Evolutionary conservation across 2,113 vertebrate genomes (phyloP).

Genomic region (Corynorhinus townsendii): DNA sequence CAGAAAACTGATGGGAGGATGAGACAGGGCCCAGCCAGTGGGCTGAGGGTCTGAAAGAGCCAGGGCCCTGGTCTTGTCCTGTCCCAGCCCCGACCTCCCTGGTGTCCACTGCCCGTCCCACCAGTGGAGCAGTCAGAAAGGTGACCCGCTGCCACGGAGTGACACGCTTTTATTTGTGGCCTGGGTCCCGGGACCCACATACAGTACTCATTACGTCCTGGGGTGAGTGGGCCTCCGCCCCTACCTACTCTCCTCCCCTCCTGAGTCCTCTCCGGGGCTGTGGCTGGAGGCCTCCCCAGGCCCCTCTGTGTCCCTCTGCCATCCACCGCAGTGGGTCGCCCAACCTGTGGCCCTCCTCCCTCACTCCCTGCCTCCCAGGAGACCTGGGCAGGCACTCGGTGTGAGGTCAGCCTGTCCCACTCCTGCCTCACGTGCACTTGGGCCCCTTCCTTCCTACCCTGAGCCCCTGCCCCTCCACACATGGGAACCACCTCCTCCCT

Average conservation of each 20-base stretch:
- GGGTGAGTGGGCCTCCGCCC: too few species aligned
- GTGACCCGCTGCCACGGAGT: accelerated
- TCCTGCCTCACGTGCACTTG: accelerated
- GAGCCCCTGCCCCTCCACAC: too few species aligned
- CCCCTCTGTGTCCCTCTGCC: accelerated
- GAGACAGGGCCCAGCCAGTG: accelerated
- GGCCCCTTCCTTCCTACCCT: not conserved
- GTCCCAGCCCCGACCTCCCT: accelerated
- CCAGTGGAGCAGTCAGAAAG: not conserved
- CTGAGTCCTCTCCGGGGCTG: not conserved
- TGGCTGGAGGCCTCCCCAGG: accelerated
- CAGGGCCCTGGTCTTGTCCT: accelerated
- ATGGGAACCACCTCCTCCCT: accelerated
- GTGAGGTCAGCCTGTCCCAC: accelerated
- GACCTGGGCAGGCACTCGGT: not conserved
- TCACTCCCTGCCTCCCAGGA: not conserved
- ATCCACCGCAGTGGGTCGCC: accelerated
- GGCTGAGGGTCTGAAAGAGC: too few species aligned
- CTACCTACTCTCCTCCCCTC: accelerated
- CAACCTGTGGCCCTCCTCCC: not conserved
- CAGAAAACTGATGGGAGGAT: accelerated
- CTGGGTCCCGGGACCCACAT: not conserved
- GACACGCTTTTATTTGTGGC: conserved; percentile 46
- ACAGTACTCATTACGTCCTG: accelerated
- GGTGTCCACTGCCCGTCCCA: accelerated